Evolutionary conservation across 2,888 invertebrate genomes (phyloP), one percentile per base, ranked within the genome.

Genomic region (Caenorhabditis drosophilae): DNA sequence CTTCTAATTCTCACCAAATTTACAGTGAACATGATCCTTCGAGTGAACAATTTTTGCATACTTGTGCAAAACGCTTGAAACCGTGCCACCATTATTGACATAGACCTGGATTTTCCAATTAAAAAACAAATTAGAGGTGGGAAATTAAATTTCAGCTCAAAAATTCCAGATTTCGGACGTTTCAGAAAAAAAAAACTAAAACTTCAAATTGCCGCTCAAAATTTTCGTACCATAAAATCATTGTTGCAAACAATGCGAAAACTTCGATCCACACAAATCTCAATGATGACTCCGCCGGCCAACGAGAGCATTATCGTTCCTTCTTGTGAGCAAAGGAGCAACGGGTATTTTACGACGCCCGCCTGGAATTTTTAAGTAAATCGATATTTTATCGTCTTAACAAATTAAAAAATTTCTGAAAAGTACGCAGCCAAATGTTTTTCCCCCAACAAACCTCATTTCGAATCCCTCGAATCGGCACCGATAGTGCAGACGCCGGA

Each of bases 291-390:
- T 46, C 84, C 84, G 50, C 82, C 64, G 11, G 81, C 73, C 55
- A 86, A 76, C 15, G 85, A 72, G 0, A 85, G 81, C 11, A 84
- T 84, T 16, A 86, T 81, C 4, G 74, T 80, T 12, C 85, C 85
- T 7, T 84, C 82, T 15, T 83, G 82, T 1, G 85, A 83, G 25
- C 85, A 82, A 59, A 84, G 84, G 7, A 85, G 76, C 36, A 84
- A 76, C 4, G 85, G 85, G 57, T 83, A 84, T 47, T 56, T 60
- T 25, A 60, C 60, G 6, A 42, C 12, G 0, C 66, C 66, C 18
- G 44, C 16, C 44, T 41, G 20, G 12, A 51, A 26, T n/a, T 9
- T 20, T 7, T 16, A 6, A 16, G 12, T 4, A 23, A n/a, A 7
- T 35, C 18, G 4, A 16, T 26, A 15, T 26, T 9, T 22, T 45